These are phyloP conservation scores for Apogon talboti DNA, from an alignment of 2,797 vertebrate genomes.

Conservation along the genomic window DNA sequence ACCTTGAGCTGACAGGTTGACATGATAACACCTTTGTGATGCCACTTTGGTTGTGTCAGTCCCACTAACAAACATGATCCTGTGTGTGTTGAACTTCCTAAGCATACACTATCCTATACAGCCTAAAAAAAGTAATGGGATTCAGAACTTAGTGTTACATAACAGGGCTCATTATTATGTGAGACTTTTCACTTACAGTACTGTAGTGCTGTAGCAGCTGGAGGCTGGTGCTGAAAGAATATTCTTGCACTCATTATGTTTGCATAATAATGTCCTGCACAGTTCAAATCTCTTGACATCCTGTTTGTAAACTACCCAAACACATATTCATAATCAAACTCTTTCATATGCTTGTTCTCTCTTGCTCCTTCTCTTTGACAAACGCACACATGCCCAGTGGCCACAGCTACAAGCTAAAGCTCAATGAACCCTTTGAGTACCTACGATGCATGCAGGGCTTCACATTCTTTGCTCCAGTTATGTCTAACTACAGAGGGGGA, in stretches of 20 bases:
- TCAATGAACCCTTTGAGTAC: slow-evolving; percentile 18
- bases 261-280: slow-evolving; percentile 29
- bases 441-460: slow-evolving; percentile 21
- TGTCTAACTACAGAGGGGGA: slow-evolving; percentile 66
- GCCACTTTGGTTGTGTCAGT: too few species aligned
- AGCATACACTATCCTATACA: slow-evolving; percentile 11
- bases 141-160: slow-evolving; percentile 15
- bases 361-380: slow-evolving; percentile 2
- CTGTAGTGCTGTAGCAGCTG: slow-evolving; percentile 19
- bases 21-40: too few species aligned
- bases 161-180: slow-evolving; percentile 52
- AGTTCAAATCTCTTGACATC: slow-evolving; percentile 34
- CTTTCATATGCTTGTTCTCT: neutral
- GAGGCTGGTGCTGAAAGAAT: slow-evolving; percentile 12
- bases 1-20: too few species aligned
- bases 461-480: slow-evolving; percentile 60
- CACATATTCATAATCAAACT: neutral
- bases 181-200: slow-evolving; percentile 26
- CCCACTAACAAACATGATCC: too few species aligned
- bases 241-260: slow-evolving; percentile 32
- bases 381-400: neutral
- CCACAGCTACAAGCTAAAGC: slow-evolving; percentile 2
- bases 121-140: slow-evolving; percentile 20
- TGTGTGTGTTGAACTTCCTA: too few species aligned
- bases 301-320: slow-evolving; percentile 16